Percentiles rank a stretch among this genome's conserved stretches.
Evolutionary conservation across 1,140 invertebrate genomes (phyloP).

Genomic region (Cyclina sinensis): DNA sequence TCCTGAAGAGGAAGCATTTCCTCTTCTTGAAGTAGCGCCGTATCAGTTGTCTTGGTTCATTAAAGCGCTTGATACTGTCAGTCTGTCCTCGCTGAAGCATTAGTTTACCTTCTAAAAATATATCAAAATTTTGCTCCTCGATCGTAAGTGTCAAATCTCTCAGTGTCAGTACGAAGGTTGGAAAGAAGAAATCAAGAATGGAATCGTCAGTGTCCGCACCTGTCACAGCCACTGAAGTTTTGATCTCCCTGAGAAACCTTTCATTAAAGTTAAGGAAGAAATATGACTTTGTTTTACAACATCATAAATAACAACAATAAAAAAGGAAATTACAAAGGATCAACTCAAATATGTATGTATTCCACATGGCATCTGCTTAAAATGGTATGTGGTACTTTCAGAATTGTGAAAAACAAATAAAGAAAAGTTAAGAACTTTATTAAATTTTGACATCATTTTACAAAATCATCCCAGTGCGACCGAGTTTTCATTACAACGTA

Average conservation of each 20-base stretch:
- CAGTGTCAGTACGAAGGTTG: not conserved
- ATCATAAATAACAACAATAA: no score
- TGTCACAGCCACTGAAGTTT: not conserved
- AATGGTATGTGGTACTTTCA: no score
- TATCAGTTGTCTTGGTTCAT: not conserved
- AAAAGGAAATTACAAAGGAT: no score
- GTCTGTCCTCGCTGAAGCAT: not conserved
- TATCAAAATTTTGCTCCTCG: not conserved
- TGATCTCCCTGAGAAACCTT: not conserved
- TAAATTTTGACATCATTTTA: no score
- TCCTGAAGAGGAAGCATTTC: not conserved
- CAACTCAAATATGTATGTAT: no score
- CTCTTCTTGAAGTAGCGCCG: not conserved
- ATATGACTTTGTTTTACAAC: no score
- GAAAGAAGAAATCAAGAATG: conserved; percentile 17
- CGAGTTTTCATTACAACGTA: no score
- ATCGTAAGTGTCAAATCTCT: not conserved
- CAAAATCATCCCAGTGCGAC: no score
- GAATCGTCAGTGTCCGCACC: not conserved
- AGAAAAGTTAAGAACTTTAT: no score
- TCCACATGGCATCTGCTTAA: no score
- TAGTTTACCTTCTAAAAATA: not conserved
- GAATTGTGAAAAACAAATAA: no score
- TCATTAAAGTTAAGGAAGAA: not conserved
- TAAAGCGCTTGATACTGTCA: not conserved